Percentiles rank a stretch among this genome's conserved stretches.
phyloP scores from a whole-genome alignment of 2,888 invertebrate genomes.

The Aethes cnicana region DNA sequence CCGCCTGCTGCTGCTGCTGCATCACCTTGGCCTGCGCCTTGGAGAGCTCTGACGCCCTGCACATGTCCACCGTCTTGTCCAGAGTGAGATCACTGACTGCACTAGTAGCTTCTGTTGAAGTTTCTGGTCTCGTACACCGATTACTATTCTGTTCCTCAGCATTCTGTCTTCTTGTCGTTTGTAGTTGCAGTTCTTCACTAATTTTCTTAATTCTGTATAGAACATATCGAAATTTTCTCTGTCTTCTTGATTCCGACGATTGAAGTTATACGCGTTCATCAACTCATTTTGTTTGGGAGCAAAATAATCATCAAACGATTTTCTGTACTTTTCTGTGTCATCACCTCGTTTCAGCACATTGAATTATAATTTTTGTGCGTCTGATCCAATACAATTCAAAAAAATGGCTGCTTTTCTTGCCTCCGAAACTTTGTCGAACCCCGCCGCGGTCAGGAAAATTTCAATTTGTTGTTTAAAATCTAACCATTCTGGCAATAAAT shows the following conservation, averaged over 20 bases:
- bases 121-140: not conserved
- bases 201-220: not conserved
- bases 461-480: no score
- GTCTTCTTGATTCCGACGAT: not conserved
- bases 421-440: no score
- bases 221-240: not conserved
- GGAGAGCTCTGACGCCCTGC: not conserved
- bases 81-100: not conserved
- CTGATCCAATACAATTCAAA: no score
- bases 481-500: no score
- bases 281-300: slow-evolving; percentile 3
- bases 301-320: slow-evolving; percentile 7
- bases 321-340: no score
- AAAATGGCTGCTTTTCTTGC: no score
- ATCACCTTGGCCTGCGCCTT: not conserved
- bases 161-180: not conserved
- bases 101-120: slow-evolving; percentile 1
- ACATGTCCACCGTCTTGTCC: not conserved
- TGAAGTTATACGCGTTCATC: not conserved
- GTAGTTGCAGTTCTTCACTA: slow-evolving; percentile 2
- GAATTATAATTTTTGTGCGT: no score
- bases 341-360: no score
- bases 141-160: not conserved
- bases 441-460: no score
- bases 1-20: no score